Conservation (phyloP, 2,888 invertebrate genomes). For the Galeruca laticollis region DNA sequence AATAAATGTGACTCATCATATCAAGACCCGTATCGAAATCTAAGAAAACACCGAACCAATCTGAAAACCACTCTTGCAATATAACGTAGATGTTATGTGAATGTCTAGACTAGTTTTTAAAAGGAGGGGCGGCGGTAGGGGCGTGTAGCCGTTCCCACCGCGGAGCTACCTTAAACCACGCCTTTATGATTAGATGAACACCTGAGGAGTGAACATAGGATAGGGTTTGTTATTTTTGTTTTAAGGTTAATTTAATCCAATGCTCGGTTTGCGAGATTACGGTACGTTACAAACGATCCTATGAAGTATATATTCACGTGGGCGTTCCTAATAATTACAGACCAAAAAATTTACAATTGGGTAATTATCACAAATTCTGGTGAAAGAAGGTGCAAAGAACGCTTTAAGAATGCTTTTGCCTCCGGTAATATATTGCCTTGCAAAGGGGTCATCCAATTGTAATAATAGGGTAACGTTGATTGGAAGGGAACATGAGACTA, state of each 20-base stretch:
- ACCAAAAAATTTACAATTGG: slow-evolving; percentile 43
- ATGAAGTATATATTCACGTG: slow-evolving; percentile 25
- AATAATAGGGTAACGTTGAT: slow-evolving; percentile 63
- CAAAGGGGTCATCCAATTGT: slow-evolving; percentile 64
- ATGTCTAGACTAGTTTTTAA: slow-evolving; percentile 58
- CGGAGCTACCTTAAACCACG: slow-evolving; percentile 62
- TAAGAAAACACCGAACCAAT: slow-evolving; percentile 41
- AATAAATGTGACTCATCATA: slow-evolving; percentile 33
- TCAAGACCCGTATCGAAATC: slow-evolving; percentile 40
- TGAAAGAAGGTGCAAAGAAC: slow-evolving; percentile 47
- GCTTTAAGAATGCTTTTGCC: slow-evolving; percentile 44
- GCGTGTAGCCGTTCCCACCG: slow-evolving; percentile 61
- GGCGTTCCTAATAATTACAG: slow-evolving; percentile 35
- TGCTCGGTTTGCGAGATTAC: slow-evolving; percentile 12
- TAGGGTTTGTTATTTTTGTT: slow-evolving; percentile 58
- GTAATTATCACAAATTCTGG: slow-evolving; percentile 34
- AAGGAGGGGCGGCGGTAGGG: slow-evolving; percentile 58
- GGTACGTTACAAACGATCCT: slow-evolving; percentile 10
- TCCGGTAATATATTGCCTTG: slow-evolving; percentile 55
- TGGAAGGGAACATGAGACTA: slow-evolving; percentile 63
- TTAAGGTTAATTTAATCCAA: slow-evolving; percentile 52
- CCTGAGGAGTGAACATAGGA: slow-evolving; percentile 61
- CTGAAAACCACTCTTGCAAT: slow-evolving; percentile 40
- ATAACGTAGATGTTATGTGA: slow-evolving; percentile 49
- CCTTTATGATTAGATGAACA: slow-evolving; percentile 64